A percentile compares a stretch with the other conserved stretches of the same genome.
Conservation (phyloP, 2,113 vertebrate species). For the Aix galericulata region DNA sequence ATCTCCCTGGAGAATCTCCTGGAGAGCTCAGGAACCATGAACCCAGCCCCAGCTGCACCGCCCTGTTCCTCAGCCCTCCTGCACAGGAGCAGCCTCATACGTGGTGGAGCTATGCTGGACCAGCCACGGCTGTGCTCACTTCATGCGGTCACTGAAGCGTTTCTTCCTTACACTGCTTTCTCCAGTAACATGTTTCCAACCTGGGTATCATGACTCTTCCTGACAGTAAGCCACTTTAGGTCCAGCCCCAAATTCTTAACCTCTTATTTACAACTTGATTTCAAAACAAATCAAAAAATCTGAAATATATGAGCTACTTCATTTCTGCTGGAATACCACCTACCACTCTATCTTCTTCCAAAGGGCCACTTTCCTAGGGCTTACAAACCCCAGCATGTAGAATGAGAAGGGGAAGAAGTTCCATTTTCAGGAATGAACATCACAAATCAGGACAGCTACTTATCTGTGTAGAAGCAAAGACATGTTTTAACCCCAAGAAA, state of each 20-base stretch:
- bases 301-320: neutral
- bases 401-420: neutral
- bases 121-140: neutral
- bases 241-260: neutral
- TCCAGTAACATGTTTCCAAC: neutral
- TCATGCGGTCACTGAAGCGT: accelerated
- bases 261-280: neutral
- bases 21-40: neutral
- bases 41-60: too few species aligned
- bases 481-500: neutral
- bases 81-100: accelerated
- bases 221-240: neutral
- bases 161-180: neutral
- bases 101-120: neutral
- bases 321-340: neutral
- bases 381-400: neutral
- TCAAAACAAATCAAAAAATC: neutral
- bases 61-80: neutral
- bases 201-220: neutral
- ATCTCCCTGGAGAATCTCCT: neutral
- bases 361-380: neutral
- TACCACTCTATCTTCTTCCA: neutral
- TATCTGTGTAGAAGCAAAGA: neutral
- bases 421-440: neutral
- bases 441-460: neutral